Base-by-base conservation (phyloP, 2,888 invertebrate genomes). In the Chrysina gloriosa region DNA sequence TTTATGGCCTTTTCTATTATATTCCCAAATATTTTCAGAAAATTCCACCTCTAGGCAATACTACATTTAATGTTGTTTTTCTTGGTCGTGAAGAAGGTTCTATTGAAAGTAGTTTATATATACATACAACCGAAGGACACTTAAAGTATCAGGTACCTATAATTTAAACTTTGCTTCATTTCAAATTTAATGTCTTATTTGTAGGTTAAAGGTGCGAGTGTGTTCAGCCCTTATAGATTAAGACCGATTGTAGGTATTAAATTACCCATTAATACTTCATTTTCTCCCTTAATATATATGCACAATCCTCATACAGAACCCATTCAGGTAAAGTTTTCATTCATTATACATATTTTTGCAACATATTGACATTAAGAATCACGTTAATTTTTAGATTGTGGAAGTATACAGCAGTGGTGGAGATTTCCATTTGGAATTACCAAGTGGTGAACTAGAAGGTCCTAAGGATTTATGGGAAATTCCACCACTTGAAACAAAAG, bases 11-110 rank as follows among this genome's bases (percentile, higher is more conserved):
- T 36, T 31, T 63, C 6, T 6, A 58, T 16, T 63, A 11, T 21
- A 39, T 25, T 65, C 19, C 3, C 6, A 36, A 27, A 54, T 54
- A 25, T 77, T 85, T 80, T 42, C 85, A 96, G 95, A 89, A 91
- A 81, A 90, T 98, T 81, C 92, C 93, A 77, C 95, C 97, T 69
- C 89, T 92, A 76, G 94, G 93, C 71, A 97, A 97, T 84, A 97
- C 98, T 72, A 92, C 95, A 71, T 97, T 98, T 85, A 96, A 93
- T 86, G 95, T 98, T 78, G 95, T 97, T 74, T 98, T 96, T 86
- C 88, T 98, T 77, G 97, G 97, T 31, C 89, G 97, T 78, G 92
- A 93, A 84, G 92, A 95, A 84, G 97, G 97, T 71, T 89, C 89
- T 78, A 91, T 94, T 73, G 89, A 94, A 82, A 94, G 95, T 81